Conservation (phyloP, 2,113 vertebrate species). For the Turdus rufiventris region DNA sequence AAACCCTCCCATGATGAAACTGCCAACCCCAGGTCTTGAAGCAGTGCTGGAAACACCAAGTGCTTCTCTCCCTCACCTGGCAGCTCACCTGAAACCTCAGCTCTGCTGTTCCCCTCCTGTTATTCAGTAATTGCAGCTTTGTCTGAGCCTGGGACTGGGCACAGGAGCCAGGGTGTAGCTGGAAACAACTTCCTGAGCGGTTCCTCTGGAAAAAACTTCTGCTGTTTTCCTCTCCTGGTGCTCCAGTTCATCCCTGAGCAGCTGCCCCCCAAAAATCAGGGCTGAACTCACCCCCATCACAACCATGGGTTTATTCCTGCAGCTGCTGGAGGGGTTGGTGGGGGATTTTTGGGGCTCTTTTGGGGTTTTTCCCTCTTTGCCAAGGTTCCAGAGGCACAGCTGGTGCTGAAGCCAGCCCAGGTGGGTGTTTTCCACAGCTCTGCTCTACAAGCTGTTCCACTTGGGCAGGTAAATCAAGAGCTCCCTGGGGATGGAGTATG, state of each 20-base stretch:
- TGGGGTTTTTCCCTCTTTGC: background rate
- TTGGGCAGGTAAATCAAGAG: background rate
- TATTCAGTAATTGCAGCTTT: background rate
- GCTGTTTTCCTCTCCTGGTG: background rate
- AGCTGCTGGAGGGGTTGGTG: background rate
- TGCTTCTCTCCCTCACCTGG: background rate
- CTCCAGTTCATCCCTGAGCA: background rate
- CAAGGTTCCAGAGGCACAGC: background rate
- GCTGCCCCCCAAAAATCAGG: background rate
- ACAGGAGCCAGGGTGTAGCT: background rate
- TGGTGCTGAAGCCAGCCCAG: background rate
- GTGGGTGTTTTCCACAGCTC: background rate
- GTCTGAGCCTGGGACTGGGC: background rate
- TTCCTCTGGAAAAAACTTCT: background rate
- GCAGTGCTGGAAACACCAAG: background rate
- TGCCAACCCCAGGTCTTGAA: background rate
- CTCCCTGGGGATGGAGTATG: background rate
- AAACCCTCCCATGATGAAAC: rapidly evolving
- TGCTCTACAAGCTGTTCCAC: background rate
- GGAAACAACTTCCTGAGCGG: background rate
- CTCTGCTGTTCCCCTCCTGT: background rate
- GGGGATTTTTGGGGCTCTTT: background rate
- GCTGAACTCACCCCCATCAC: background rate
- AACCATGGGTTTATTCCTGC: background rate
- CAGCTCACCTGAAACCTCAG: background rate